Evolutionary conservation across 2,888 invertebrate species (phyloP).

Genomic region (Orchesellides sinensis): DNA sequence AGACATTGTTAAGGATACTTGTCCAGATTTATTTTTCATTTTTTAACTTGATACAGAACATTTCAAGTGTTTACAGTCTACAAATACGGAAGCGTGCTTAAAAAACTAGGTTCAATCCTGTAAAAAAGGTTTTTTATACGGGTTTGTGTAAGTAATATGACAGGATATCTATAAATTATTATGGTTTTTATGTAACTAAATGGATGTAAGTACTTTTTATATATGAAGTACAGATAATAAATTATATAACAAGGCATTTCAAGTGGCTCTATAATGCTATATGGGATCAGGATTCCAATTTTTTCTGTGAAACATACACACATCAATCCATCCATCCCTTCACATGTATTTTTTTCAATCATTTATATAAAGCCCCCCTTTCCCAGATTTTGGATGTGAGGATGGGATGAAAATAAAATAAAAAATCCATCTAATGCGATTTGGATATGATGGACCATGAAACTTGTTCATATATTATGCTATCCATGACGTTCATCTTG

Average conservation of each 20-base stretch:
- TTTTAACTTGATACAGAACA: too few relatives aligned
- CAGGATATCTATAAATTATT: too few relatives aligned
- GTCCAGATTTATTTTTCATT: neutral
- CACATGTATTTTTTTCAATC: constrained; percentile 22
- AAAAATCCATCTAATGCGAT: constrained; percentile 32
- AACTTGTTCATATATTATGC: constrained; percentile 31
- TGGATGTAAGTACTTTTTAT: neutral
- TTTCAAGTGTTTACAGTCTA: too few relatives aligned
- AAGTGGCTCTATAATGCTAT: too few relatives aligned
- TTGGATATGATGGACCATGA: constrained; percentile 35
- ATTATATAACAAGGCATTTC: too few relatives aligned
- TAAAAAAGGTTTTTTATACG: too few relatives aligned
- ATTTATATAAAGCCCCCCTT: neutral
- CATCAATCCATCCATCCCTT: neutral
- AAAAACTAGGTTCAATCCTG: too few relatives aligned
- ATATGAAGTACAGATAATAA: too few relatives aligned
- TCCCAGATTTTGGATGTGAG: constrained; percentile 21
- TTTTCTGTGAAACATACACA: too few relatives aligned
- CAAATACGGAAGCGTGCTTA: too few relatives aligned
- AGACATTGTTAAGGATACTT: neutral
- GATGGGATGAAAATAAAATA: constrained; percentile 6
- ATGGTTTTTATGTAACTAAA: neutral
- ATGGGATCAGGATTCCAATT: too few relatives aligned
- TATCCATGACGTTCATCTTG: constrained; percentile 4
- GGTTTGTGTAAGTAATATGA: too few relatives aligned